Base-by-base conservation (phyloP, 2,797 vertebrate genomes). In the Eleutherodactylus coqui region DNA sequence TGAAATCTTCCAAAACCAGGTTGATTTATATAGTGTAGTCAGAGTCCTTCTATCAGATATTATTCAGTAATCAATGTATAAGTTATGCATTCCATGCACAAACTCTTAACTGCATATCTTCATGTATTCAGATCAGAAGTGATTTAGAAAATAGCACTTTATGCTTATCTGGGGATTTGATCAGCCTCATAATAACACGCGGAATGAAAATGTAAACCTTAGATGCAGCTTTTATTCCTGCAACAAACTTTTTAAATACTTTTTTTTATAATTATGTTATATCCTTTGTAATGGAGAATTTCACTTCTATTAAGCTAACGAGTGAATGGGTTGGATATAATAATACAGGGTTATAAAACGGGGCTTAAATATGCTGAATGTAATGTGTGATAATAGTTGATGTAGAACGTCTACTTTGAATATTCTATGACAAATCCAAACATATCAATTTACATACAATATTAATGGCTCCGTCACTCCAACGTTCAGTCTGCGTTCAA, bases 21-120 rank as follows among this genome's bases (percentile, higher is more conserved):
- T 38, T 69, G 62, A 85, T 85, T 85, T 80, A 70, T 79, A 62
- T 85, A 70, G 49, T 75, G 17, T 75, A 73, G 81, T 73, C 41
- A 41, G 4, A 60, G 49, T 43, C 36, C 55, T 53, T 58, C 4
- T 75, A 29, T 41, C 69, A 29, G 49, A 72, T 82, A 82, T 43
- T 58, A 27, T 72, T 55, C 47, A 29, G 81, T 73, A 83, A 83
- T 83, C 81, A 83, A 38, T 41, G 27, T 60, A 19, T 60, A 45
- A 43, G 51, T 73, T 73, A 60, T 83, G 69, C 16, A 82, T 83
- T 41, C 67, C 41, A 75, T 58, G 67, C 27, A 58, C 36, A 58
- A 60, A 55, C 51, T 21, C 69, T 32, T 29, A 82, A 58, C 51
- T 75, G 29, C 27, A 83, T 73, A 53, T 73, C 41, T 73, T 73